phyloP scores from a whole-genome alignment of 1,140 invertebrate genomes.

The Eueides isabella region DNA sequence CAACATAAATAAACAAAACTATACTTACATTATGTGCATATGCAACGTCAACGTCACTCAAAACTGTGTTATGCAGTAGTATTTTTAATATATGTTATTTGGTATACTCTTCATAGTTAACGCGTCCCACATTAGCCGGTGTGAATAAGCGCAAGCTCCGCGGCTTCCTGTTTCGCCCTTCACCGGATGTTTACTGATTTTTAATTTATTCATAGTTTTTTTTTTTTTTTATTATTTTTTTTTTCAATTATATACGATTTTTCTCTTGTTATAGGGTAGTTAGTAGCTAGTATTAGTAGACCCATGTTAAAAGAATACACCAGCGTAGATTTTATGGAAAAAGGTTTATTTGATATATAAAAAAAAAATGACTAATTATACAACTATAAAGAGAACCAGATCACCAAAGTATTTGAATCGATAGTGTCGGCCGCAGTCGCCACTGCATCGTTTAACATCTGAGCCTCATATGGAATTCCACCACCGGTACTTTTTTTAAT shows the following conservation, averaged over 20 bases:
- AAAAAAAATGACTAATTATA: conserved; percentile 67
- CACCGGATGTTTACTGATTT: conserved; percentile 50
- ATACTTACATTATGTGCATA: conserved; percentile 72
- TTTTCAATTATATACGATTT: neutral
- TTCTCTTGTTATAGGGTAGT: conserved; percentile 63
- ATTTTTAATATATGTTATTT: conserved; percentile 28
- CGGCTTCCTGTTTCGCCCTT: conserved; percentile 47
- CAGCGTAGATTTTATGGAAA: conserved; percentile 78
- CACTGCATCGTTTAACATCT: conserved; percentile 20
- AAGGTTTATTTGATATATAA: conserved; percentile 81
- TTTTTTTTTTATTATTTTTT: neutral
- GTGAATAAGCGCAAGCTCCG: conserved; percentile 67
- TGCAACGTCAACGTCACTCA: conserved; percentile 51
- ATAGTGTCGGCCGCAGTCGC: conserved; percentile 13
- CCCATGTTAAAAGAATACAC: conserved; percentile 82
- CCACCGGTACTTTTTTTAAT: conserved; percentile 51
- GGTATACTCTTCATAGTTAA: conserved; percentile 11
- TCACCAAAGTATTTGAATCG: conserved; percentile 63
- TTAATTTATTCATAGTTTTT: neutral
- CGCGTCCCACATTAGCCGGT: conserved; percentile 53
- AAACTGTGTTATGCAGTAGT: neutral
- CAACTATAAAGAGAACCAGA: conserved; percentile 73
- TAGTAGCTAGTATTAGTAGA: conserved; percentile 78
- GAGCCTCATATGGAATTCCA: conserved; percentile 59
- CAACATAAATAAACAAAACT: conserved; percentile 55